These are phyloP conservation scores for Mermis nigrescens DNA, from an alignment of 2,888 invertebrate genomes.

Conservation along the genomic window DNA sequence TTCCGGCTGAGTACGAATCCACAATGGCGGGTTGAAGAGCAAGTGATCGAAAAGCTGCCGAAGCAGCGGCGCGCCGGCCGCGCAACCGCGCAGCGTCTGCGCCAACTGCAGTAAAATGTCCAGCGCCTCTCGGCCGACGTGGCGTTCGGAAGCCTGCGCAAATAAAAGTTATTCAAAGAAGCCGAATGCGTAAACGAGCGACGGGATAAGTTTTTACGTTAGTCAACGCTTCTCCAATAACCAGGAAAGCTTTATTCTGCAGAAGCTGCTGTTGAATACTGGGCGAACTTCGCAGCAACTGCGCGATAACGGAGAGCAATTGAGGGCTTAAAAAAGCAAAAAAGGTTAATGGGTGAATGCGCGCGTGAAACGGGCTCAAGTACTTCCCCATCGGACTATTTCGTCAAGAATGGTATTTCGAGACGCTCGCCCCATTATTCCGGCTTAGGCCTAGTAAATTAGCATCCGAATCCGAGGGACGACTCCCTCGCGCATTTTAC, in stretches of 20 bases:
- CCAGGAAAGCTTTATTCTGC: constrained; percentile 90
- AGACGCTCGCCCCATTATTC: too few species aligned
- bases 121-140: constrained; percentile 76
- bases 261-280: constrained; percentile 98
- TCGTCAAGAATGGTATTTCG: too few species aligned
- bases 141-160: constrained; percentile 46
- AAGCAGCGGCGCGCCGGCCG: constrained; percentile 31
- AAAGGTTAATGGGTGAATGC: too few species aligned
- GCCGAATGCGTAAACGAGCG: background rate
- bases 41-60: constrained; percentile 91
- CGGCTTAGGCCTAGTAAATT: too few species aligned
- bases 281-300: constrained; percentile 82
- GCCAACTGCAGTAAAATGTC: constrained; percentile 41
- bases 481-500: too few species aligned
- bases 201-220: constrained; percentile 44
- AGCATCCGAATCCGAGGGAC: too few species aligned
- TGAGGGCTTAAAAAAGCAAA: constrained; percentile 52
- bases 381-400: background rate
- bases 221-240: constrained; percentile 88
- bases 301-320: constrained; percentile 85
- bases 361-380: constrained; percentile 8
- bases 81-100: constrained; percentile 25
- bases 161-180: constrained; percentile 38
- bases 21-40: constrained; percentile 92
- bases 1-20: constrained; percentile 91